These are phyloP conservation scores for Ostrea edulis DNA, from an alignment of 1,140 invertebrate genomes.

Conservation along the genomic window DNA sequence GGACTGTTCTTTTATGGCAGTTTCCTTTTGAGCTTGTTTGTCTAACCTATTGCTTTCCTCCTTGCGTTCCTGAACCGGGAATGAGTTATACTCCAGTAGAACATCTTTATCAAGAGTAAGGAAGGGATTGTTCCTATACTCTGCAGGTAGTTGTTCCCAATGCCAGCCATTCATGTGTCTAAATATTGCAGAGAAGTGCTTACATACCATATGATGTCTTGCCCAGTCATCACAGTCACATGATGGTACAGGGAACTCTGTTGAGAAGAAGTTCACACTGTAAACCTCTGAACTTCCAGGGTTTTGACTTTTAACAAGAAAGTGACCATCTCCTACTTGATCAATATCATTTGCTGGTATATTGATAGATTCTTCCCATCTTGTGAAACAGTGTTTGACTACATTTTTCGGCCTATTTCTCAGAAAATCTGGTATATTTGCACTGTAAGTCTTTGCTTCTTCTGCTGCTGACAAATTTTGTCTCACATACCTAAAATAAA, in stretches of 20 bases:
- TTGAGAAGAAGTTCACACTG: background rate
- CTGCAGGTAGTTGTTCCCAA: constrained; percentile 29
- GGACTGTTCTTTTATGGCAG: background rate
- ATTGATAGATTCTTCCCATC: constrained; percentile 45
- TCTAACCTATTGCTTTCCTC: background rate
- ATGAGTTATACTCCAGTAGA: background rate
- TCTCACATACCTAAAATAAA: background rate
- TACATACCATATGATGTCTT: constrained; percentile 15
- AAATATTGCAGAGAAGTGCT: constrained; percentile 39
- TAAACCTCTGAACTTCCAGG: background rate
- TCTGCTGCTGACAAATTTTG: constrained; percentile 19
- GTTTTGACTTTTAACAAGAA: constrained; percentile 51
- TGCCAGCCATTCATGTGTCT: constrained; percentile 2
- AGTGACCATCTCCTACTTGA: constrained; percentile 7
- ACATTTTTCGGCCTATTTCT: constrained; percentile 37
- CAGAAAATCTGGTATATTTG: constrained; percentile 30
- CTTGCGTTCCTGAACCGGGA: background rate
- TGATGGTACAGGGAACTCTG: constrained; percentile 7
- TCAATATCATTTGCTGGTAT: constrained; percentile 38
- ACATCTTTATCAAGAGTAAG: constrained; percentile 33
- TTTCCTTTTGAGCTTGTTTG: background rate
- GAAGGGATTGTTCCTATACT: constrained; percentile 22
- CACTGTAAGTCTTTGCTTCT: constrained; percentile 10
- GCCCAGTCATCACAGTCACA: constrained; percentile 40
- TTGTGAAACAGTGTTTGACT: constrained; percentile 41